phyloP scores from a whole-genome alignment of 1,140 invertebrate genomes.

The Harpegnathos saltator region DNA sequence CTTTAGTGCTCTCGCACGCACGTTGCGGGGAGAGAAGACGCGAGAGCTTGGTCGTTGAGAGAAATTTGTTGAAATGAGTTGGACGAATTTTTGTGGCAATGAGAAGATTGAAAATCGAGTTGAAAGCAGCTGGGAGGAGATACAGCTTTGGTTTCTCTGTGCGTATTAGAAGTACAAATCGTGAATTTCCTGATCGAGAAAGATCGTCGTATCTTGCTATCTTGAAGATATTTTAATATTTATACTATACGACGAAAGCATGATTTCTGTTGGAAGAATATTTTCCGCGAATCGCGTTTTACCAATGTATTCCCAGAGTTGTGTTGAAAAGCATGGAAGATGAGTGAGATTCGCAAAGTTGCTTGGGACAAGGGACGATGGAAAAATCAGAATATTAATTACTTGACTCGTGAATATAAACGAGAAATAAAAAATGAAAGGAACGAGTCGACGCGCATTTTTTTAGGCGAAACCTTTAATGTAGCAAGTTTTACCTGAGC shows the following conservation, averaged over 20 bases:
- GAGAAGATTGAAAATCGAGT: neutral
- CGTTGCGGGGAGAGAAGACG: no score
- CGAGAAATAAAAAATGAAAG: no score
- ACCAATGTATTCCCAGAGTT: no score
- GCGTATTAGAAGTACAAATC: neutral
- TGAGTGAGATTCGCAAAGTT: neutral
- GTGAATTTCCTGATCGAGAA: neutral
- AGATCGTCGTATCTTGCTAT: no score
- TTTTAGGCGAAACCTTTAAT: neutral
- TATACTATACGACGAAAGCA: neutral
- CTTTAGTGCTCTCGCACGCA: no score
- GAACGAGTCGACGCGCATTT: neutral
- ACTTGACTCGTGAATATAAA: slow-evolving; percentile 1
- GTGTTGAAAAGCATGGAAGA: neutral
- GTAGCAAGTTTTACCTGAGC: slow-evolving; percentile 19
- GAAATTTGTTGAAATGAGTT: no score
- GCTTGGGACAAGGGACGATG: neutral
- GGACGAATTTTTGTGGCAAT: no score
- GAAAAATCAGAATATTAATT: neutral
- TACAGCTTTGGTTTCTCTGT: neutral
- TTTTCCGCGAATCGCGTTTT: neutral
- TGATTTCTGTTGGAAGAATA: neutral
- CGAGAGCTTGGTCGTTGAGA: no score
- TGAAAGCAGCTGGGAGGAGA: neutral
- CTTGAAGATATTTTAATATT: no score